Evolutionary conservation across 2,888 invertebrate genomes (phyloP).

Genomic region (Horisme vitalbata): DNA sequence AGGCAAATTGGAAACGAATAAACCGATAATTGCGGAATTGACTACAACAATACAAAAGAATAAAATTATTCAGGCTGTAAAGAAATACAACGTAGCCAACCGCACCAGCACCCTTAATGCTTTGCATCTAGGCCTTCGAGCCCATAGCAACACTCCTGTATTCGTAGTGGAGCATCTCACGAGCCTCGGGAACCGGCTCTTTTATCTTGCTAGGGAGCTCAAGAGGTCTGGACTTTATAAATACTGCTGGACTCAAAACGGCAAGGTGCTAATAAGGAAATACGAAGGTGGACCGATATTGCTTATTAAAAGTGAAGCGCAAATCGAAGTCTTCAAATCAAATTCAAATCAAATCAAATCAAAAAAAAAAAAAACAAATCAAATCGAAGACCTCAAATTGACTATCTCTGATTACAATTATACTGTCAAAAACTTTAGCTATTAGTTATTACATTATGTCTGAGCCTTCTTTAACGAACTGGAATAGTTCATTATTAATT

Average conservation of each 20-base stretch:
- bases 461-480: no score
- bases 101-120: neutral
- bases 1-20: slow-evolving; percentile 1
- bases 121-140: neutral
- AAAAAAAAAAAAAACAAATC: no score
- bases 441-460: no score
- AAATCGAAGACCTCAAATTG: no score
- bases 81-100: neutral
- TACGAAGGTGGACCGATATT: neutral
- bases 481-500: no score
- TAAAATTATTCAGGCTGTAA: neutral
- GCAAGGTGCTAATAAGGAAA: neutral
- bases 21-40: slow-evolving; percentile 5
- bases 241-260: neutral
- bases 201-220: slow-evolving; percentile 1
- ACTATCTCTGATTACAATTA: no score
- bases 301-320: no score
- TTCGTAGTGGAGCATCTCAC: slow-evolving; percentile 3
- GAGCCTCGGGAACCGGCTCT: neutral
- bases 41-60: slow-evolving; percentile 1
- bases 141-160: neutral
- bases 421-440: no score
- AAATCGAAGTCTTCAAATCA: no score
- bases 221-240: neutral
- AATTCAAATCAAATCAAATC: no score